Evolutionary conservation across 2,113 vertebrate genomes (phyloP).

Genomic region (Hiodon alosoides): DNA sequence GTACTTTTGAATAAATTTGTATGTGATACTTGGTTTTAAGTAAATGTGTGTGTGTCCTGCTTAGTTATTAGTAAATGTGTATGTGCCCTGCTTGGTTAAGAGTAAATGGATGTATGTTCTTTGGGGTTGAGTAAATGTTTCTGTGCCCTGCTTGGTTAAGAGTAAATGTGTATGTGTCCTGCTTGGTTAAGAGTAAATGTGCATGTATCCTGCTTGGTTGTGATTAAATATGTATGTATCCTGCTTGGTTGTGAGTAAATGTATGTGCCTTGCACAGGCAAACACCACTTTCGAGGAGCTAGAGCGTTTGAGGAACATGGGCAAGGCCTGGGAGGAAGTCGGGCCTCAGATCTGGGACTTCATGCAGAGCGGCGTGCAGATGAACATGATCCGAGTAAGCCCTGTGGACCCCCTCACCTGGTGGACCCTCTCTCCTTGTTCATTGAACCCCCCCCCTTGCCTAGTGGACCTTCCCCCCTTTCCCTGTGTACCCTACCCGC

Average conservation of each 20-base stretch:
- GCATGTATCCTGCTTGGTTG: no score
- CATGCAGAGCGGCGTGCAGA: slow-evolving; percentile 80
- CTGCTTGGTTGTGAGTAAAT: slow-evolving; percentile 22
- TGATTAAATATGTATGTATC: neutral
- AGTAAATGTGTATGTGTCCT: no score
- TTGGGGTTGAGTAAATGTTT: no score
- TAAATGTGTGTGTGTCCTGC: no score
- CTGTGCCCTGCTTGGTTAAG: no score
- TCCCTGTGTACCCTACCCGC: neutral
- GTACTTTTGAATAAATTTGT: no score
- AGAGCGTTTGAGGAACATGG: slow-evolving; percentile 71
- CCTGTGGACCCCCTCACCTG: neutral
- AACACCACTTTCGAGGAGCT: slow-evolving; percentile 92
- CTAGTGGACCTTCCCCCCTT: neutral
- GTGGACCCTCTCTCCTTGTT: neutral
- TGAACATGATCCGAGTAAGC: slow-evolving; percentile 86
- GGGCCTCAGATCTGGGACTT: slow-evolving; percentile 87
- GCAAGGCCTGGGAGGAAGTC: slow-evolving; percentile 84
- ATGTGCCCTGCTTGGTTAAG: no score
- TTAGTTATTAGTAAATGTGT: no score
- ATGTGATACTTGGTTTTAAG: no score
- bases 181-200: no score
- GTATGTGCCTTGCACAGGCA: slow-evolving; percentile 62
- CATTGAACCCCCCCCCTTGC: neutral
- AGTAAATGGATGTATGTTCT: no score